Evolutionary conservation across 2,888 invertebrate genomes (phyloP).

Genomic region (Lasioglossum vierecki): DNA sequence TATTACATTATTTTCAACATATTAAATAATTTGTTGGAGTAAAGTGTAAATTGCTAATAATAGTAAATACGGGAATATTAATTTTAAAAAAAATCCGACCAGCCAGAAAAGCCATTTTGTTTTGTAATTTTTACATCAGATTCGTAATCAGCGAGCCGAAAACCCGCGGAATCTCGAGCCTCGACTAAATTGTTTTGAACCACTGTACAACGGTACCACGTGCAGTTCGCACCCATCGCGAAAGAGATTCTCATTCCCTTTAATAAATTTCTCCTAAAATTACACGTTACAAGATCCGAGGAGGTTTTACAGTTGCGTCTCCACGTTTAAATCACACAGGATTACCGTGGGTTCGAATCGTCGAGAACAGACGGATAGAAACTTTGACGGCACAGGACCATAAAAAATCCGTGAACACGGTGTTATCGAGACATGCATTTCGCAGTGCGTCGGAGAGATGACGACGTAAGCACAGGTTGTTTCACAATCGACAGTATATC

Average conservation of each 20-base stretch:
- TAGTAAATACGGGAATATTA: too few relatives aligned
- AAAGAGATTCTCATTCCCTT: neutral
- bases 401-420: neutral
- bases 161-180: too few relatives aligned
- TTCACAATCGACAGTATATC: conserved; percentile 20
- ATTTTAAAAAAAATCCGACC: too few relatives aligned
- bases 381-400: neutral
- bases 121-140: too few relatives aligned
- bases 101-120: too few relatives aligned
- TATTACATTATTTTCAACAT: too few relatives aligned
- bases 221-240: neutral
- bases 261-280: too few relatives aligned
- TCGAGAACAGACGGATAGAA: neutral
- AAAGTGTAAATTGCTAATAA: too few relatives aligned
- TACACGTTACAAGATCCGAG: neutral
- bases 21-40: too few relatives aligned
- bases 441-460: conserved; percentile 9
- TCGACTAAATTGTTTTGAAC: too few relatives aligned
- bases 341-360: neutral
- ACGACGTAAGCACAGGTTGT: conserved; percentile 3
- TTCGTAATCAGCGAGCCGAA: too few relatives aligned
- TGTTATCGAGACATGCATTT: neutral
- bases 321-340: neutral
- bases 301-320: too few relatives aligned
- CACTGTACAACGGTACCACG: conserved; percentile 8